Evolutionary conservation across 1,140 invertebrate genomes (phyloP).

Genomic region (Leptinotarsa lineolata): DNA sequence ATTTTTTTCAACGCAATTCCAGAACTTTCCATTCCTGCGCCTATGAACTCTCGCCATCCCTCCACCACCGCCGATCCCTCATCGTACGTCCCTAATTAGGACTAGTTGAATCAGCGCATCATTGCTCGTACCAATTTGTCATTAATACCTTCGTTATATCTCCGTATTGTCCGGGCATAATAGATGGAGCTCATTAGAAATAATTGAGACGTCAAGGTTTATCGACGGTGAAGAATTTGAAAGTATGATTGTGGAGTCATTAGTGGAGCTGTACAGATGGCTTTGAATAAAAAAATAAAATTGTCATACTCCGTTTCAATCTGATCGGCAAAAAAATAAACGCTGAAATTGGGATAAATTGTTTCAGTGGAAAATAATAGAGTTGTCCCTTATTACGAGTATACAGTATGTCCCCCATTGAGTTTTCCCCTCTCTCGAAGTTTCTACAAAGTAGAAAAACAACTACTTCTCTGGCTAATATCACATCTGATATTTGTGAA

Average conservation of each 20-base stretch:
- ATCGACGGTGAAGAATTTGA: not conserved
- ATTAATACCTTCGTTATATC: constrained; percentile 29
- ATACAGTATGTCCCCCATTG: no score
- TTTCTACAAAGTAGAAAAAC: no score
- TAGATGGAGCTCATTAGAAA: not conserved
- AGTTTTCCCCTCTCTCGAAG: no score
- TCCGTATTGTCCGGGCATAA: constrained; percentile 8
- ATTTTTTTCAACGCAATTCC: no score
- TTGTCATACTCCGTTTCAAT: no score
- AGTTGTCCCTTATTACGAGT: no score
- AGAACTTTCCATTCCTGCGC: not conserved
- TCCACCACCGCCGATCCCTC: constrained; percentile 19
- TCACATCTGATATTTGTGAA: no score
- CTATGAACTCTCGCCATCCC: not conserved
- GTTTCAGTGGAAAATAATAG: no score
- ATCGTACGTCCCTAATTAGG: constrained; percentile 33
- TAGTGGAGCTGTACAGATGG: not conserved
- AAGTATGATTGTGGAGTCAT: not conserved
- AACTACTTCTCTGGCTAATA: no score
- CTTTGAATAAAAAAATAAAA: no score
- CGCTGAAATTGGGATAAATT: no score
- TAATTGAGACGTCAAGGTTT: not conserved
- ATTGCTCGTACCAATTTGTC: constrained; percentile 37
- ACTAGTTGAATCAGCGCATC: constrained; percentile 34
- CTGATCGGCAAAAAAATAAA: no score